These are phyloP conservation scores for Chroicocephalus ridibundus DNA, from an alignment of 2,113 vertebrate species.

Conservation along the genomic window DNA sequence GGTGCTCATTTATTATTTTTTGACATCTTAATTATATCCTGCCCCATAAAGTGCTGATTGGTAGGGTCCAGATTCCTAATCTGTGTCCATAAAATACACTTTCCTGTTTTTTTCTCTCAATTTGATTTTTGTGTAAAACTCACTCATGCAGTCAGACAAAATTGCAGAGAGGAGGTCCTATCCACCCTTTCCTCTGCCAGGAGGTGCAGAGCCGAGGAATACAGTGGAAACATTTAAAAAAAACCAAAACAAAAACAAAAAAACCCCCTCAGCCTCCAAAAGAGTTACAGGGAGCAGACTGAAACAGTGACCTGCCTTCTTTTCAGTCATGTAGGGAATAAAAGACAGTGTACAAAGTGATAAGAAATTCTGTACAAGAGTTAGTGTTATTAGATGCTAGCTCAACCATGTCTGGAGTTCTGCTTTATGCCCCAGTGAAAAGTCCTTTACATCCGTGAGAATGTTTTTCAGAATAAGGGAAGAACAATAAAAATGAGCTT, in stretches of 20 bases:
- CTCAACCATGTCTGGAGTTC: not conserved
- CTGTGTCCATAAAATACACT: constrained; percentile 58
- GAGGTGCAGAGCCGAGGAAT: not conserved
- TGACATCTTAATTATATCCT: constrained; percentile 69
- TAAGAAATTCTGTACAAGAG: not conserved
- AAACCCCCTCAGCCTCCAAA: not conserved
- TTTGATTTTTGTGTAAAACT: constrained; percentile 12
- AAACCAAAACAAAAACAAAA: not conserved
- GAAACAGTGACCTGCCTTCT: not conserved
- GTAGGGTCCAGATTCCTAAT: constrained; percentile 65
- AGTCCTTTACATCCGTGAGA: constrained; percentile 7
- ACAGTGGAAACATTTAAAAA: not conserved
- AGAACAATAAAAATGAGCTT: constrained; percentile 16
- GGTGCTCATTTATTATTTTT: constrained; percentile 61
- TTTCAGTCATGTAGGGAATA: not conserved
- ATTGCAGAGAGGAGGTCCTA: not conserved
- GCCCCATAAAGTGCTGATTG: constrained; percentile 55
- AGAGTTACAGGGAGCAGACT: not conserved
- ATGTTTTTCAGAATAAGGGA: not conserved
- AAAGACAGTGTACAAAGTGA: not conserved
- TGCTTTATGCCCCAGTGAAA: constrained; percentile 24
- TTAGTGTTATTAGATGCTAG: not conserved
- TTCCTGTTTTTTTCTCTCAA: constrained; percentile 28
- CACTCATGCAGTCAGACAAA: not conserved
- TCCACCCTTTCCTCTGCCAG: not conserved